Conservation (phyloP, 2,888 invertebrate genomes). For the Drepana falcataria region DNA sequence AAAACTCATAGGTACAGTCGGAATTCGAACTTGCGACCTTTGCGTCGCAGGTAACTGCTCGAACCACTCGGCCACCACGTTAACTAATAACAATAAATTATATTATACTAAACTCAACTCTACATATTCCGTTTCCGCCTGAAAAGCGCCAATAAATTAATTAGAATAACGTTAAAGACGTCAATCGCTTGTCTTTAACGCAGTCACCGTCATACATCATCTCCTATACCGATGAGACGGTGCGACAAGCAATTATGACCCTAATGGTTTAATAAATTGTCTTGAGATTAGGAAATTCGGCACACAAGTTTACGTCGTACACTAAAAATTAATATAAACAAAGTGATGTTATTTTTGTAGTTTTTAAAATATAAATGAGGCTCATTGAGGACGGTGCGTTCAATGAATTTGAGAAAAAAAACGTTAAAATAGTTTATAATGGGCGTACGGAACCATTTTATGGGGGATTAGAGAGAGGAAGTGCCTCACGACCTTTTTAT, state of each 20-base stretch:
- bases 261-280: constrained; percentile 40
- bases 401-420: constrained; percentile 63
- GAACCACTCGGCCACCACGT: no score
- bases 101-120: constrained; percentile 29
- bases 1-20: no score
- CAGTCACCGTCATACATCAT: constrained; percentile 42
- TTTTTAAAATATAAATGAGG: constrained; percentile 62
- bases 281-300: constrained; percentile 63
- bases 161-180: constrained; percentile 67
- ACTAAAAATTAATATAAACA: constrained; percentile 71
- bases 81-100: not conserved
- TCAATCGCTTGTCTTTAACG: constrained; percentile 59
- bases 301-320: constrained; percentile 60
- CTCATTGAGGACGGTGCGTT: constrained; percentile 72
- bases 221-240: constrained; percentile 23
- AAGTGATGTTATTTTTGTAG: constrained; percentile 59
- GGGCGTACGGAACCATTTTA: constrained; percentile 61
- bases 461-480: constrained; percentile 60
- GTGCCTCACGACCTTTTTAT: constrained; percentile 70
- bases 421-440: constrained; percentile 70
- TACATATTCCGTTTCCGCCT: constrained; percentile 50
- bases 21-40: no score
- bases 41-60: no score
- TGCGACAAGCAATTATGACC: constrained; percentile 41
- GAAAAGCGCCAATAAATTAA: constrained; percentile 74